A percentile compares a stretch with the other conserved stretches of the same genome.
phyloP scores from a whole-genome alignment of 1,140 invertebrate genomes.

The Bombus superbus region DNA sequence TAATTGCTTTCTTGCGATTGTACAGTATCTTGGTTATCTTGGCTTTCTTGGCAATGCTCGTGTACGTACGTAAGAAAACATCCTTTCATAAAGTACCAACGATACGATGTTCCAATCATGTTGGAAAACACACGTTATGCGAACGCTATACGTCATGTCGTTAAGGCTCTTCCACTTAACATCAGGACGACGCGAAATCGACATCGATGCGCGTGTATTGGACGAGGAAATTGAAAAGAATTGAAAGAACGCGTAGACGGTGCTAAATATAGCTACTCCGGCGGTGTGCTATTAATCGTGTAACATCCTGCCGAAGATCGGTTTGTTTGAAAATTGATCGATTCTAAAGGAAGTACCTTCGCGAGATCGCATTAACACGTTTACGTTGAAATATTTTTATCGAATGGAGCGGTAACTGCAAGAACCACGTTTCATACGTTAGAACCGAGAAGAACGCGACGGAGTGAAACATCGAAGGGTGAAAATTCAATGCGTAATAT shows the following conservation, averaged over 20 bases:
- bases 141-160: not conserved
- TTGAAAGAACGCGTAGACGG: no score
- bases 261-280: no score
- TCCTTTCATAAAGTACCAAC: not conserved
- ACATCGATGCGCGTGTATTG: no score
- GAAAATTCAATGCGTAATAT: not conserved
- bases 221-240: no score
- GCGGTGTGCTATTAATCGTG: no score
- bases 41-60: not conserved
- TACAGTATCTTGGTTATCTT: not conserved
- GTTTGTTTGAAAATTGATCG: not conserved
- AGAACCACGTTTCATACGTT: not conserved
- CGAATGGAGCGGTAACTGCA: accelerated
- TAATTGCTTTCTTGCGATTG: slow-evolving; percentile 8
- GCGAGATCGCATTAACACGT: not conserved
- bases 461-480: not conserved
- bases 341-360: not conserved
- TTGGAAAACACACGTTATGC: not conserved
- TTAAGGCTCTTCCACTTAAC: not conserved
- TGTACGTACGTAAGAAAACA: not conserved
- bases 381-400: not conserved
- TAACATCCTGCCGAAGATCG: not conserved
- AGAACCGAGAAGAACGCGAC: not conserved
- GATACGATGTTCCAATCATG: not conserved
- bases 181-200: no score